Evolutionary conservation across 1,140 invertebrate species (phyloP).

Genomic region (Pristionchus pacificus): DNA sequence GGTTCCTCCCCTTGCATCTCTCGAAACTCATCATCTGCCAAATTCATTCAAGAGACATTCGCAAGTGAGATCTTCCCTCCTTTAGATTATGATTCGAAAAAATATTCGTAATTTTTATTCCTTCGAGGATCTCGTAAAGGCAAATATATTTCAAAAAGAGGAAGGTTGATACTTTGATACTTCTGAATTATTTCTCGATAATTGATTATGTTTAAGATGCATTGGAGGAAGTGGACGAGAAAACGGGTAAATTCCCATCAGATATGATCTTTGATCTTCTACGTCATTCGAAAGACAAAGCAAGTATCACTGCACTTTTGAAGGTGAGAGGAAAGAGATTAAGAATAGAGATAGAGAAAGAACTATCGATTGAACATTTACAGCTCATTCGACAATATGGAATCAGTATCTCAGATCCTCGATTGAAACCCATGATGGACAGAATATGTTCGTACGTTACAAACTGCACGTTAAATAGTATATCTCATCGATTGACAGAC

Average conservation of each 20-base stretch:
- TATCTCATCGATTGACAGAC: neutral
- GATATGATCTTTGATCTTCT: constrained; percentile 54
- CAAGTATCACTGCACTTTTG: constrained; percentile 48
- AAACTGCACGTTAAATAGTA: neutral
- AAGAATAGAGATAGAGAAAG: neutral
- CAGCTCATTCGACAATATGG: constrained; percentile 43
- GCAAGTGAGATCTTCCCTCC: neutral
- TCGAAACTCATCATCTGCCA: no score
- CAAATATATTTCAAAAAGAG: neutral
- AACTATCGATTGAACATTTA: constrained; percentile 27
- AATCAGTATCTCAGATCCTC: constrained; percentile 50
- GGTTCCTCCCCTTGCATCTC: no score
- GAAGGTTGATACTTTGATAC: neutral
- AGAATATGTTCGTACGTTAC: constrained; percentile 45
- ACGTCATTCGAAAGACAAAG: constrained; percentile 52
- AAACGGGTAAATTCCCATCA: neutral
- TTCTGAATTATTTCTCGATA: neutral
- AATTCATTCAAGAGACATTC: no score
- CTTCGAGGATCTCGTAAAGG: neutral
- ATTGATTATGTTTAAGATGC: no score
- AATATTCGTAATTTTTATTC: neutral
- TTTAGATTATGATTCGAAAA: neutral
- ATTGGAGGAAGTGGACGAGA: no score
- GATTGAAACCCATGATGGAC: constrained; percentile 46
- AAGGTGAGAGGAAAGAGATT: constrained; percentile 23